These are phyloP conservation scores for Macropus fuliginosus DNA, from an alignment of 2,797 vertebrate genomes.

Conservation along the genomic window DNA sequence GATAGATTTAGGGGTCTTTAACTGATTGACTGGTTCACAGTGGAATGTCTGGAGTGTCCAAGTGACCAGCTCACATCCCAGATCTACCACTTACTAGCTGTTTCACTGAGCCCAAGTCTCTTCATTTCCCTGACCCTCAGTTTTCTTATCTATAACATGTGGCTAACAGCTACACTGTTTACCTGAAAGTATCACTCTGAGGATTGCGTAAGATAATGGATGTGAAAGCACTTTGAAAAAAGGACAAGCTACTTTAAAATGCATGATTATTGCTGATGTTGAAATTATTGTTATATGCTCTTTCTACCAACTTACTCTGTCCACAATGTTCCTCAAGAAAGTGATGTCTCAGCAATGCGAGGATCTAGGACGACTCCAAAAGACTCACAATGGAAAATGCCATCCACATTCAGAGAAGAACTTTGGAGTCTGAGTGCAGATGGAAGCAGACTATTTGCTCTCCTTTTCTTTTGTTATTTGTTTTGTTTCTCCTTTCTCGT, in stretches of 20 bases:
- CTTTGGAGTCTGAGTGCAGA: no score
- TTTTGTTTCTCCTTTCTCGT: no score
- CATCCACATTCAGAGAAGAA: no score
- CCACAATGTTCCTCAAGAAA: no score
- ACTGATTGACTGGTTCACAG: background rate
- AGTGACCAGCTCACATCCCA: background rate
- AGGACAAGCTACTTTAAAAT: background rate
- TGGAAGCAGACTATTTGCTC: no score
- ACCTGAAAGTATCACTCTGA: background rate
- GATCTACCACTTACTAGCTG: background rate
- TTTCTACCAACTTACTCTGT: background rate
- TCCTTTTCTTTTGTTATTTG: no score
- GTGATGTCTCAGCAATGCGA: no score
- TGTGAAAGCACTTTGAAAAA: background rate
- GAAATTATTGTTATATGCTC: background rate
- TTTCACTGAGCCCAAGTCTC: background rate
- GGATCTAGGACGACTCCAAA: no score
- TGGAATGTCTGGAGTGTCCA: background rate
- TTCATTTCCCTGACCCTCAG: background rate
- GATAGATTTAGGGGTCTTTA: background rate
- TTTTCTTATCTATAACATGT: background rate
- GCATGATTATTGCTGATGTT: background rate
- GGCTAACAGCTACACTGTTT: background rate
- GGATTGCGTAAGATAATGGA: background rate
- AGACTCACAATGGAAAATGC: no score